Evolutionary conservation across 2,888 invertebrate genomes (phyloP), one percentile per base, ranked within the genome.

Genomic region (Scelioninae gen. 1): DNA sequence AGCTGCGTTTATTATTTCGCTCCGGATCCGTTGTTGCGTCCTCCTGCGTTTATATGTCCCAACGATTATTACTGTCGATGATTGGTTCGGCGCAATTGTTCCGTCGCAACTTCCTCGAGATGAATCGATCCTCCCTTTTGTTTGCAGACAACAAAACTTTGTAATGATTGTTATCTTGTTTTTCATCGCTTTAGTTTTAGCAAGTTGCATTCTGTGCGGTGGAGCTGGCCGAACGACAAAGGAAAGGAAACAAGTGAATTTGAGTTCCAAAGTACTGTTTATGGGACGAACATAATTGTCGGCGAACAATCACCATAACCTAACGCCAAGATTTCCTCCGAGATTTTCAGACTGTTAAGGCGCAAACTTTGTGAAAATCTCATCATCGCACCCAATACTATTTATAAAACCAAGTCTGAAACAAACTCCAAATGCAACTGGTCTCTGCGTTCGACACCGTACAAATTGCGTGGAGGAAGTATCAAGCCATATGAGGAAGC

Each of bases 311-410:
- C 71, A 71, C 31, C 60, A 40, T 71, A 29, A 60, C 56, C 45
- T 38, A 49, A 51, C 10, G 49, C 40, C 10, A 71, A 71, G 58
- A 69, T 69, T 69, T 56, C 69, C 69, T 69, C 47, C 11, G 69
- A 69, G 69, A 56, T 69, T 69, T 69, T 62, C 4, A 11, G 16
- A 9, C 6, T n/a, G 40, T 40, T 58, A 38, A 58, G 38, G 10
- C 13, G 51, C 38, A 38, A 51, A 49, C 65, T 65, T 65, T 51
- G 38, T 16, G 38, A 65, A 58, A 71, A 71, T 71, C 60, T 71
- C 60, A 71, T 71, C 49, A 58, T 69, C 56, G 9, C 32, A 32
- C 55, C 16, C 32, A 56, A 58, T 58, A 47, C 69, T 56, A 56
- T 45, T 69, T 69, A 69, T 56, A 69, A 66, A 55, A 43, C 10